Evolutionary conservation across 1,140 invertebrate species (phyloP), one percentile per base, ranked within the genome.

Genomic region (Scaptodrosophila lebanonensis): DNA sequence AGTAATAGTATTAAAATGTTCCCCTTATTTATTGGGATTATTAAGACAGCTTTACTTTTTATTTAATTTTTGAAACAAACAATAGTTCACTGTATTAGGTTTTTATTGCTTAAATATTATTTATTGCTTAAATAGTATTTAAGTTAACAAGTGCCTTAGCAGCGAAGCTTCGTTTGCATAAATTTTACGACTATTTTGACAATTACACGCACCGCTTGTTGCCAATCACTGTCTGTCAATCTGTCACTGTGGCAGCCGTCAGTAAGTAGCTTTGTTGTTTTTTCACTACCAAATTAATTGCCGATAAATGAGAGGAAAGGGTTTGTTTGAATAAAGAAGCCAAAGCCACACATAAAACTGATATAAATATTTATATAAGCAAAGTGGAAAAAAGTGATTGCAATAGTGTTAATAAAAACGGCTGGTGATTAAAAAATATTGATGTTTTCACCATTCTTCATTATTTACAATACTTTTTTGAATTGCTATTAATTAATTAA

Each of bases 401-500:
- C 22, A 54, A 35, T 48, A 53, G 44, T 36, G 66, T 58, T 69
- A 12, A 56, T 58, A 56, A 27, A 43, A 43, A 33, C 50, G 29
- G 25, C 17, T 52, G 38, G 18, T n/a, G n/a, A n/a, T n/a, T n/a
- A n/a, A n/a, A n/a, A n/a, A n/a, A n/a, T n/a, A n/a, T n/a, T n/a
- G n/a, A n/a, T n/a, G n/a, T n/a, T n/a, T n/a, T n/a, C n/a, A n/a
- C n/a, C 27, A 45, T 61, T 56, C 47, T 33, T 42, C 49, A 18
- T 44, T 68, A 59, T 79, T 72, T 73, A 56, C 58, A 50, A 51
- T 39, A 39, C 44, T 40, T 58, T 50, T 58, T 36, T 30, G 33
- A 79, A 73, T 73, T 68, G 68, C 73, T 82, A 82, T 79, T 79
- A 82, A 79, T 79, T 79, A 69, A 73, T 48, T 57, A 42, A 79